Evolutionary conservation across 2,113 vertebrate species (phyloP), one percentile per base, ranked within the genome.

Genomic region (Pygathrix nemaeus): DNA sequence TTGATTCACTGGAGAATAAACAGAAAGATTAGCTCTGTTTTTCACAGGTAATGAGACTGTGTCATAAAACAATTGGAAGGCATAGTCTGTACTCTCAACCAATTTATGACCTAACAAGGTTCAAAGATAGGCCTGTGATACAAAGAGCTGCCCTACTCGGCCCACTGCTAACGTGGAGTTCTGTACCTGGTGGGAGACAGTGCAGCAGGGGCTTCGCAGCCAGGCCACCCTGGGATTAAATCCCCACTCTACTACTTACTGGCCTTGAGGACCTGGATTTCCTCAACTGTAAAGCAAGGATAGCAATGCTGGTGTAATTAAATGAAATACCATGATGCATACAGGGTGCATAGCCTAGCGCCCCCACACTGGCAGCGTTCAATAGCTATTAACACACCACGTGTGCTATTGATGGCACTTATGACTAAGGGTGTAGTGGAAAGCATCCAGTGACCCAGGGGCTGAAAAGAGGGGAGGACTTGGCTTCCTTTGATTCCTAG

Each of bases 361-460:
- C 1, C 17, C 43, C 4, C 12, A 20, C 25, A 0, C 1, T 2
- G 3, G 2, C 66, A 32, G 2, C 1, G 35, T 23, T 38, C 40
- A 1, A 0, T 13, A 75, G 13, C n/a, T 25, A 50, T 25, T 35
- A 21, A 40, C 20, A 40, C 45, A 18, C 11, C 1, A 0, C 27
- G 35, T 16, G 10, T 38, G 48, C 27, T 52, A 38, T 25, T 50
- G 40, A 10, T 30, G 5, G 16, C 5, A 12, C 7, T 61, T 38
- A 16, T 0, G 0, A 40, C 48, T 17, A 43, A 45, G 3, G 8
- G 20, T 14, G 2, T 30, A 21, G 2, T 16, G 5, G 20, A 6
- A 80, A 87, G 4, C 83, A 79, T 2, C 57, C 12, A 14, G 8
- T 0, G 21, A 83, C n/a, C 8, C 61, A 48, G 90, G 20, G 61